phyloP scores from a whole-genome alignment of 2,113 vertebrate species.

The Actenoides hombroni region DNA sequence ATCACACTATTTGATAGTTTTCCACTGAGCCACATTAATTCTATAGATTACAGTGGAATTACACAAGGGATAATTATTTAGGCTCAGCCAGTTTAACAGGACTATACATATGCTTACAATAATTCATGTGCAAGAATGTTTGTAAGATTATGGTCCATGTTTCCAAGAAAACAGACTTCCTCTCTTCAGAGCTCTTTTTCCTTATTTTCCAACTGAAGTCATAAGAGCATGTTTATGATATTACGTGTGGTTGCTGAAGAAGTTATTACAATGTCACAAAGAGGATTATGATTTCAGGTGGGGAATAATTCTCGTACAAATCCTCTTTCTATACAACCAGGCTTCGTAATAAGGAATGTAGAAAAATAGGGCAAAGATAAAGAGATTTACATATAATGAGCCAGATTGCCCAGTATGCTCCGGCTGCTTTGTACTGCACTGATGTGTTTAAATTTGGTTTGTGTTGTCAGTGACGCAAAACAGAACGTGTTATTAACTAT shows the following conservation, averaged over 20 bases:
- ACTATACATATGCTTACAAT: slow-evolving; percentile 35
- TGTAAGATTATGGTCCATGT: background rate
- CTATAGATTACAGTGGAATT: slow-evolving; percentile 22
- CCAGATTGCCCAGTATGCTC: slow-evolving; percentile 15
- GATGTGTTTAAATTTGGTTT: background rate
- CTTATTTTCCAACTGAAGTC: slow-evolving; percentile 10
- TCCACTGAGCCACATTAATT: background rate
- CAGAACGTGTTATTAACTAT: background rate
- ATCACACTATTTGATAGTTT: background rate
- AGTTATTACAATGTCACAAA: slow-evolving; percentile 54
- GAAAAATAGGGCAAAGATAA: slow-evolving; percentile 57
- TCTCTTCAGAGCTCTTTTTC: background rate
- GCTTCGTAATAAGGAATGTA: background rate
- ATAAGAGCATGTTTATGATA: background rate
- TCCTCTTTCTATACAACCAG: slow-evolving; percentile 53
- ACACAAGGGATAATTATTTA: slow-evolving; percentile 18
- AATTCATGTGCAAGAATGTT: background rate
- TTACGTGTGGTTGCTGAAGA: slow-evolving; percentile 44
- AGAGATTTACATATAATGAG: slow-evolving; percentile 43
- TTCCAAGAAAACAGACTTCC: slow-evolving; percentile 29
- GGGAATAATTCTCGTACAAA: slow-evolving; percentile 43
- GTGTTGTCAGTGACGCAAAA: background rate
- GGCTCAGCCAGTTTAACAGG: background rate
- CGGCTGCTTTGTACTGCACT: background rate
- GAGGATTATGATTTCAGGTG: slow-evolving; percentile 58